Evolutionary conservation across 35 echinoderm and acorn worm genomes (phyloP), one percentile per base, ranked within the genome.

Genomic region (Holothuria glaberrima): DNA sequence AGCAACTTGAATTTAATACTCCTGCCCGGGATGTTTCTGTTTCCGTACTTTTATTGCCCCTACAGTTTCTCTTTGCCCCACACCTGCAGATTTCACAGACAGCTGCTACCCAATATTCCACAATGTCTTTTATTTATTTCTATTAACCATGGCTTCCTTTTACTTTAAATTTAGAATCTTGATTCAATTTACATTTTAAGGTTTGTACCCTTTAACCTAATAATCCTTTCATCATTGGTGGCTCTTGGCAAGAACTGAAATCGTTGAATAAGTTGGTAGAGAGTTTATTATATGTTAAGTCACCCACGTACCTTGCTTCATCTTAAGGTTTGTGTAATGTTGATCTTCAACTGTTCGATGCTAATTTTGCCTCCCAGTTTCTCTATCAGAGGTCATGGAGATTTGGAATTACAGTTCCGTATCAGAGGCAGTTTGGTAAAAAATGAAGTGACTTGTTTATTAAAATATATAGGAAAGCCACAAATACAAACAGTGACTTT

Each of bases 231-330:
- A 69, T 69, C 66, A 69, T 21, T 69, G 14, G 31, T 27, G 7
- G 66, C 66, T 69, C 21, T 69, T 33, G 24, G 66, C 21, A 9
- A 69, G 66, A 69, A 27, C 31, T 27, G 13, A 29, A 69, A 12
- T 69, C 12, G 14, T 4, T 6, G 4, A 13, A 69, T 69, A 27
- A 69, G 25, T 27, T 69, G 25, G 66, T 27, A 7, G 25, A 69
- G 66, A 69, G 66, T 69, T 69, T 22, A 69, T 69, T 27, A 22
- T 14, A 69, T 69, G 25, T 69, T 69, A 69, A 69, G 66, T 69
- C 66, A 69, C 50, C 50, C 50, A 14, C 50, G 12, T 54, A 9
- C 13, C 1, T 54, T 54, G 5, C 13, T 54, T 41, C 36, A 41
- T 41, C 36, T 41, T 2, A 4, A 41, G 36, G 36, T 41, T 41